Evolutionary conservation across 2,888 invertebrate genomes (phyloP).

Genomic region (Auanema freiburgensis): DNA sequence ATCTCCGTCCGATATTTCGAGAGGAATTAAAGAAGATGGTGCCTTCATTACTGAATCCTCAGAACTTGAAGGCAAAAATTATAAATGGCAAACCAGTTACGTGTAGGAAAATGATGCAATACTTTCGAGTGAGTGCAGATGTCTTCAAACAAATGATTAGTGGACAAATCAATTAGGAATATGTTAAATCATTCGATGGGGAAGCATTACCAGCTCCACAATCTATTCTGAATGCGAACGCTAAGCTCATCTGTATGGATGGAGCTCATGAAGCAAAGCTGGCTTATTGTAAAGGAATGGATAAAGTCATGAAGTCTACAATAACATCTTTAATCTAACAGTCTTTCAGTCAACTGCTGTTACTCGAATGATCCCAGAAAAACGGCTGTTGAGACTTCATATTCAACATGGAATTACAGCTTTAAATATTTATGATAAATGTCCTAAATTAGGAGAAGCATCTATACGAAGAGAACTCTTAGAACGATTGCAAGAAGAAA

Average conservation of each 20-base stretch:
- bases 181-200: constrained; percentile 53
- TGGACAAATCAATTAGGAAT: constrained; percentile 41
- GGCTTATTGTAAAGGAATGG: constrained; percentile 58
- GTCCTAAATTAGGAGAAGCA: constrained; percentile 59
- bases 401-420: constrained; percentile 56
- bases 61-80: constrained; percentile 47
- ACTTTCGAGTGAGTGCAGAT: constrained; percentile 40
- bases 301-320: constrained; percentile 36
- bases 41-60: constrained; percentile 48
- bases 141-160: neutral
- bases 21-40: constrained; percentile 60
- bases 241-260: constrained; percentile 53
- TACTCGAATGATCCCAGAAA: constrained; percentile 59
- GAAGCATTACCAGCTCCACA: constrained; percentile 51
- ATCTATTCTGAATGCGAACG: constrained; percentile 58
- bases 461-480: constrained; percentile 49
- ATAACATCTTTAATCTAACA: neutral
- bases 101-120: constrained; percentile 58
- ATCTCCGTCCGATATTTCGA: constrained; percentile 55
- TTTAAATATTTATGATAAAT: constrained; percentile 57
- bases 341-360: constrained; percentile 45
- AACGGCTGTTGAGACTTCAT: constrained; percentile 51
- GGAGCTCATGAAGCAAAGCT: constrained; percentile 58
- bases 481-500: constrained; percentile 59
- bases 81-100: constrained; percentile 60